phyloP scores from a whole-genome alignment of 2,797 vertebrate genomes.

The Arrhamphus sclerolepis region DNA sequence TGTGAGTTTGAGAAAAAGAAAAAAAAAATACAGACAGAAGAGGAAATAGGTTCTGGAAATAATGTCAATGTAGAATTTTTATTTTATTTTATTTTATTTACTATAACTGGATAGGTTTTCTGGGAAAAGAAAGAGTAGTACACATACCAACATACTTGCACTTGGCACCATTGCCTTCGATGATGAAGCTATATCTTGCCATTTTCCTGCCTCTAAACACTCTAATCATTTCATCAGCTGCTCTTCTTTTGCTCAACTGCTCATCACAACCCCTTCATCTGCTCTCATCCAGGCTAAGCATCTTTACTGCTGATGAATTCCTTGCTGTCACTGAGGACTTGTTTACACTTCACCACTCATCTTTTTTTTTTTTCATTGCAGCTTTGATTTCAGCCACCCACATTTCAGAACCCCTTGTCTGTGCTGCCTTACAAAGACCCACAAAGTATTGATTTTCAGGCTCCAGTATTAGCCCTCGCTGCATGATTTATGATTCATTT shows the following conservation, averaged over 20 bases:
- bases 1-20: background rate
- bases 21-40: slow-evolving; percentile 2
- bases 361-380: slow-evolving; percentile 43
- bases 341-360: slow-evolving; percentile 42
- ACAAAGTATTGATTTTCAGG: slow-evolving; percentile 38
- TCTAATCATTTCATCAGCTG: slow-evolving; percentile 77
- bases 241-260: slow-evolving; percentile 68
- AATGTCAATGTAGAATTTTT: slow-evolving; percentile 18
- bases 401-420: slow-evolving; percentile 32
- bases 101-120: slow-evolving; percentile 11
- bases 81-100: too few species aligned
- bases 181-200: slow-evolving; percentile 23
- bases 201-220: slow-evolving; percentile 50
- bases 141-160: slow-evolving; percentile 47
- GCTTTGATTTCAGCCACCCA: slow-evolving; percentile 38
- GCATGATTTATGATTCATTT: slow-evolving; percentile 34
- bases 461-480: slow-evolving; percentile 37
- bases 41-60: background rate
- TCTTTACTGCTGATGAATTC: slow-evolving; percentile 36
- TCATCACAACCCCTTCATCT: slow-evolving; percentile 75
- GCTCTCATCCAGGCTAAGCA: slow-evolving; percentile 36
- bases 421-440: slow-evolving; percentile 31
- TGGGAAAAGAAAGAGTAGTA: slow-evolving; percentile 52
- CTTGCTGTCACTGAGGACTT: slow-evolving; percentile 43
- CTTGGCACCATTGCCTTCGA: slow-evolving; percentile 32